These are phyloP conservation scores for Calliscelio sp. DNA, from an alignment of 2,888 invertebrate species.

Conservation along the genomic window DNA sequence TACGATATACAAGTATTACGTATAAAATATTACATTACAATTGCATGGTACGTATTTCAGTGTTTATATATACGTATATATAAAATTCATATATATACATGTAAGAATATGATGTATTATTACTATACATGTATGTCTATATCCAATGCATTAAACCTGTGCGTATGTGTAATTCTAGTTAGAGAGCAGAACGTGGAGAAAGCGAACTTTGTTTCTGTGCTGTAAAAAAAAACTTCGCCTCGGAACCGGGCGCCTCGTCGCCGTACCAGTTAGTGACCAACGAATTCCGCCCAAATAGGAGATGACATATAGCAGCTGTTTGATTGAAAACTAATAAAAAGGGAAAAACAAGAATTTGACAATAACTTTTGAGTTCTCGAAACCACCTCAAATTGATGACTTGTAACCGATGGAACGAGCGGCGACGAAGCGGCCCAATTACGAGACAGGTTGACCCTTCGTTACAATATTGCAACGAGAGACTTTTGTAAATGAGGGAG, in stretches of 20 bases:
- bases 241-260: no score
- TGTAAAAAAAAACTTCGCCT: no score
- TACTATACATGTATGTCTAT: slow-evolving; percentile 38
- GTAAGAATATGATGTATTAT: no score
- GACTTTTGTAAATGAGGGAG: slow-evolving; percentile 30
- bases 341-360: no score
- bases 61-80: slow-evolving; percentile 73
- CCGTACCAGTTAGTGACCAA: slow-evolving; percentile 30
- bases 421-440: neutral
- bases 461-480: neutral
- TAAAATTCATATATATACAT: slow-evolving; percentile 54
- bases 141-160: slow-evolving; percentile 32
- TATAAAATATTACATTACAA: slow-evolving; percentile 37
- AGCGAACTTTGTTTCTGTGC: slow-evolving; percentile 21
- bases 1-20: slow-evolving; percentile 63
- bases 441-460: neutral
- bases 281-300: slow-evolving; percentile 46
- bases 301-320: no score
- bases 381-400: no score
- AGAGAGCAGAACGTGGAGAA: slow-evolving; percentile 7
- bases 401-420: no score
- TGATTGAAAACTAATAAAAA: no score
- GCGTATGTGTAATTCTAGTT: slow-evolving; percentile 36
- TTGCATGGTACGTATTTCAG: slow-evolving; percentile 78
- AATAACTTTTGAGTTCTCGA: no score